Evolutionary conservation across 2,888 invertebrate genomes (phyloP), one percentile per base, ranked within the genome.

Genomic region (Nomada lathburiana): DNA sequence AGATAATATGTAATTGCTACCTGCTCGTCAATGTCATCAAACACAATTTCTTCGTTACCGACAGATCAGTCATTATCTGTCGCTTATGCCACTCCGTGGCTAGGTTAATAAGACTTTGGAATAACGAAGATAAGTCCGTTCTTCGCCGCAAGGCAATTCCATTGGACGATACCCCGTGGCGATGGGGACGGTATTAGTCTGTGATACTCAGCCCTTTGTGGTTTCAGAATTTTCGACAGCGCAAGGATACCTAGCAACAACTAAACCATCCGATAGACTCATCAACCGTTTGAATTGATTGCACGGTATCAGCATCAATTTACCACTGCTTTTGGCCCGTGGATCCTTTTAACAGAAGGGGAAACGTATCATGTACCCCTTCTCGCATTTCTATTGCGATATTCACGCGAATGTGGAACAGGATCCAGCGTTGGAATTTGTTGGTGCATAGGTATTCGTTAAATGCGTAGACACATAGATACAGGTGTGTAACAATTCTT

Each of bases 251-350:
- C 75, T 64, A 76, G 62, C 69, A 64, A 80, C 76, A 77, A 76
- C 73, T 87, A 87, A 87, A 84, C 89, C 64, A 77, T 57, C 84
- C 86, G 89, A 87, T 87, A 88, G 83, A 88, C 86, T 88, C 87
- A 82, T 88, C 86, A 86, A 82, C 75, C 86, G 76, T 86, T 89
- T 84, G 88, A 89, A 88, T 89, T 75, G 86, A 87, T 85, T 86
- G 77, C 67, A 83, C 70, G 69, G 80, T 82, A 89, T 87, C 83
- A 80, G 84, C 69, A 82, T 86, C 81, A 86, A 87, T 87, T 88
- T 88, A 81, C 80, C 72, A 63, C 18, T 63, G 70, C 73, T 62
- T 74, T 72, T 70, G 60, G 50, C 50, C 50, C 62, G 50, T 50
- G 42, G 55, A 79, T 82, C 77, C 78, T 79, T 82, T 82, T 84